Evolutionary conservation across 2,888 invertebrate species (phyloP), one percentile per base, ranked within the genome.

Genomic region (Bugula neritina): DNA sequence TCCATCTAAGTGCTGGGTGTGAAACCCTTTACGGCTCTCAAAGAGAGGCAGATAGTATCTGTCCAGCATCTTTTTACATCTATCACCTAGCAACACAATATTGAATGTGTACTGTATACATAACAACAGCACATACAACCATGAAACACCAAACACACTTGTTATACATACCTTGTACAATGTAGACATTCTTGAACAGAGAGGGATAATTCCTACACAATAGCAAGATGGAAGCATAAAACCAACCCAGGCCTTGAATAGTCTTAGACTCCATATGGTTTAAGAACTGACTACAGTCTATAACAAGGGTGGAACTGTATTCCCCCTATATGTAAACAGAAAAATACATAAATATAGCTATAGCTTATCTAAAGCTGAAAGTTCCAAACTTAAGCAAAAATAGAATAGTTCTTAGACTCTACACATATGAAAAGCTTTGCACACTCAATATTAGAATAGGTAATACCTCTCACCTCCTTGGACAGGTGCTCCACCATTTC

Each of bases 191-290:
- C 25, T 10, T 31, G 27, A 63, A 63, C 27, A 63, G 63, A 5
- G 25, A 27, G 3, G 63, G 63, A 34, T 63, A 63, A 10, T 2
- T n/a, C 31, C 63, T 63, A 63, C 63, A 31, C 31, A 63, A 31
- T 3, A 63, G 34, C 3, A 27, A 31, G 29, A 63, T 63, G 25
- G 31, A 25, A 31, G 63, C 17, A 27, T 63, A 5, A 31, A 63
- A 63, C 63, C 63, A 63, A 63, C 25, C 21, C 2, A 63, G n/a
- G 5, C 63, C 63, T 31, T 63, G 31, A 5, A 63, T 27, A 63
- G 29, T 13, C 25, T 21, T 17, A 13, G 63, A 63, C 5, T 63
- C 25, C 2, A 31, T 25, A 3, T 21, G 27, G 3, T 25, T 13
- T 27, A 25, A 13, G 27, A 63, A 63, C 29, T 5, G 27, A 13